Evolutionary conservation across 2,888 invertebrate species (phyloP).

Genomic region (Hemithea aestivaria): DNA sequence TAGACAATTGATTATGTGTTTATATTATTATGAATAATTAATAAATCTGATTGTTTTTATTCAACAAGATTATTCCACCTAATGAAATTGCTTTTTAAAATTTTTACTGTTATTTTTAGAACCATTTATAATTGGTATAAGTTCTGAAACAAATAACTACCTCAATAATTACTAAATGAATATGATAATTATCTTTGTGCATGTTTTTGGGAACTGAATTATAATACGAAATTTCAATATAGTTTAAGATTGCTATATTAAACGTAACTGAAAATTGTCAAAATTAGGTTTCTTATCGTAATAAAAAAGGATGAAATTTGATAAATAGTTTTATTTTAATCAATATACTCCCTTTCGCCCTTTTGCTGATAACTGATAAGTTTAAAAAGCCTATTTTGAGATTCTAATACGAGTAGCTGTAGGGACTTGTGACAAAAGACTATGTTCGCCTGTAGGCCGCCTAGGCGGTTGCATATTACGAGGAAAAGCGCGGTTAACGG

Average conservation of each 20-base stretch:
- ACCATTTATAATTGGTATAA: conserved; percentile 76
- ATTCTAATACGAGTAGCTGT: no score
- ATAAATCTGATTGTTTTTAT: conserved; percentile 41
- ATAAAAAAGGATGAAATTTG: conserved; percentile 66
- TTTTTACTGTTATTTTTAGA: conserved; percentile 70
- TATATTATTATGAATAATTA: conserved; percentile 30
- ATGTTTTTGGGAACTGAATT: conserved; percentile 75
- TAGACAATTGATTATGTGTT: conserved; percentile 39
- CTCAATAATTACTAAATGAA: conserved; percentile 79
- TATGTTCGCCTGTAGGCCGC: no score
- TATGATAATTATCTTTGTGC: conserved; percentile 77
- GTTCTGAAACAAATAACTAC: conserved; percentile 79
- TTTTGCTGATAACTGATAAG: no score
- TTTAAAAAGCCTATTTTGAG: no score
- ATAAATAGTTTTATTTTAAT: conserved; percentile 40
- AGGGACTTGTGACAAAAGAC: no score
- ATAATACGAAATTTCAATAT: conserved; percentile 66
- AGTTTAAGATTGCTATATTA: conserved; percentile 75
- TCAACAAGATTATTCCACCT: conserved; percentile 43
- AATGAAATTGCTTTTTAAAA: conserved; percentile 49
- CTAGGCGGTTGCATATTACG: no score
- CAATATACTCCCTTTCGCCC: no score
- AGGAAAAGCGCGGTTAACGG: no score
- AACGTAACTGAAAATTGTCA: conserved; percentile 73
- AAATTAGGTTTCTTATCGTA: conserved; percentile 78